Percentiles rank a stretch among this genome's conserved stretches.
Conservation (phyloP, 2,888 invertebrate genomes). For the Adelognathus sp. region DNA sequence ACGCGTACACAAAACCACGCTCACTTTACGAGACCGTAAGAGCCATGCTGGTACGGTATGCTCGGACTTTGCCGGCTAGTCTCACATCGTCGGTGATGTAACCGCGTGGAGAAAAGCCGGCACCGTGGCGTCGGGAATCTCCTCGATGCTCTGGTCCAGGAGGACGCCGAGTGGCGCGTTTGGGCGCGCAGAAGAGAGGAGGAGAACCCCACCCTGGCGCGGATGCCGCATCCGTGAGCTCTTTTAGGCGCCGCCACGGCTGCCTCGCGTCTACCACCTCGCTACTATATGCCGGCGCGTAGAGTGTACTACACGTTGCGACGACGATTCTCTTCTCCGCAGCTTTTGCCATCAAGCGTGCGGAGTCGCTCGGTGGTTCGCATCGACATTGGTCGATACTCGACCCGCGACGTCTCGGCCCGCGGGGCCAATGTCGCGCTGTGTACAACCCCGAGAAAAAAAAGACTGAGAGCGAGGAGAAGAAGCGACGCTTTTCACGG, state of each 20-base stretch:
- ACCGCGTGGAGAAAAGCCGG: conserved; percentile 42
- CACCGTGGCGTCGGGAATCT: conserved; percentile 44
- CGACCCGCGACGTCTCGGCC: conserved; percentile 31
- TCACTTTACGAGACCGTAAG: conserved; percentile 19
- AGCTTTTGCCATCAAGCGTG: conserved; percentile 22
- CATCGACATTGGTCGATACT: conserved; percentile 53
- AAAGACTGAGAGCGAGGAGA: not conserved
- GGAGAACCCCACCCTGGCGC: conserved; percentile 45
- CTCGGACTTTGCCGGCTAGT: conserved; percentile 28
- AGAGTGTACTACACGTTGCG: conserved; percentile 18
- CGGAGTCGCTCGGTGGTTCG: conserved; percentile 53
- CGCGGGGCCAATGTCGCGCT: conserved; percentile 17
- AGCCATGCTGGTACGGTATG: no score
- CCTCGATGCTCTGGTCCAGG: conserved; percentile 16
- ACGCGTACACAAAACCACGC: conserved; percentile 29
- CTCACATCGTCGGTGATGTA: conserved; percentile 49
- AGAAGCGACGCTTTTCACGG: conserved; percentile 1
- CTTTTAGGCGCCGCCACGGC: conserved; percentile 67
- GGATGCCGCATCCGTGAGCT: conserved; percentile 61
- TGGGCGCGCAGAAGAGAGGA: conserved; percentile 7
- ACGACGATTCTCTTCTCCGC: not conserved
- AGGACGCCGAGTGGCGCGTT: not conserved
- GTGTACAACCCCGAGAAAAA: not conserved
- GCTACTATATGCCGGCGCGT: conserved; percentile 12
- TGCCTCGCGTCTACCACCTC: conserved; percentile 59